Percentiles rank a stretch among this genome's conserved stretches.
These are phyloP conservation scores for Pluvialis apricaria DNA, from an alignment of 2,113 vertebrate species.

Conservation along the genomic window DNA sequence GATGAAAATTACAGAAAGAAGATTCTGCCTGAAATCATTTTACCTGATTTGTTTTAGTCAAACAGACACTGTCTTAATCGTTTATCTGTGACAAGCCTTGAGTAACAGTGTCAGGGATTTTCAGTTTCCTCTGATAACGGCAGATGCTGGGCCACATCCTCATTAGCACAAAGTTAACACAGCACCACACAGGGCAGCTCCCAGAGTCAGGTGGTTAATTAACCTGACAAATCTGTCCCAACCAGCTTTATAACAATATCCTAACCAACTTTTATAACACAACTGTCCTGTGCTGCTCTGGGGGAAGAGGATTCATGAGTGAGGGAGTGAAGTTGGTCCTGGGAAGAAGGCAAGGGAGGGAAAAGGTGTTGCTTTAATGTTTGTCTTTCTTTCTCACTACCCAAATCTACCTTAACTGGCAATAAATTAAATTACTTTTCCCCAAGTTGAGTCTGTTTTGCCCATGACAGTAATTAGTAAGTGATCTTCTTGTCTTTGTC, in stretches of 20 bases:
- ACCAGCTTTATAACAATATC: not conserved
- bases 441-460: not conserved
- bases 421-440: not conserved
- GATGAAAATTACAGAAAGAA: not conserved
- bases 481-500: not conserved
- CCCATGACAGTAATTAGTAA: not conserved
- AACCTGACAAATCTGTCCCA: not conserved
- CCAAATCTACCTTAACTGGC: not conserved
- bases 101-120: not conserved
- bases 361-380: not conserved
- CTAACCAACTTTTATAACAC: not conserved
- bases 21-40: not conserved
- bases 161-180: not conserved
- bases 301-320: not conserved
- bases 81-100: not conserved
- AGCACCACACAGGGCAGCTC: not conserved
- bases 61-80: not conserved
- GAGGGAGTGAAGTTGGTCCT: not conserved
- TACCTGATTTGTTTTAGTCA: not conserved
- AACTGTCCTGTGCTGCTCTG: not conserved
- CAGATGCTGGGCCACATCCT: not conserved
- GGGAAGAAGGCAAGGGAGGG: accelerated
- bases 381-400: not conserved
- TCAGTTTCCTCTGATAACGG: not conserved
- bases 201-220: not conserved